phyloP scores from a whole-genome alignment of 2,113 vertebrate species.

The Tiliqua scincoides region DNA sequence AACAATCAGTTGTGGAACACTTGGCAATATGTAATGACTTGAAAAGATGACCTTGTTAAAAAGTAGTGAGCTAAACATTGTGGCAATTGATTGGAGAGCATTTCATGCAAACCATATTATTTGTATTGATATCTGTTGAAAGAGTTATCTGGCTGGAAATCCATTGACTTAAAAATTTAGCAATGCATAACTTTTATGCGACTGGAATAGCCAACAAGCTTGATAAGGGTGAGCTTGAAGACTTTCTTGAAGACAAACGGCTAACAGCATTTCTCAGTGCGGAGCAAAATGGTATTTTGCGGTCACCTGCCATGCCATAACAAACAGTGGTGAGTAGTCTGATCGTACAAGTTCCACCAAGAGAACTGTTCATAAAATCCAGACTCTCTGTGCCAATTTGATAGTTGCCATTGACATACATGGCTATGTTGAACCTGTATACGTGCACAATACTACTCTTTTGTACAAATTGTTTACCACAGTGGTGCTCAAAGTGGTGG shows the following conservation, averaged over 20 bases:
- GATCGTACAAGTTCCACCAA: background rate
- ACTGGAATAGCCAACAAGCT: background rate
- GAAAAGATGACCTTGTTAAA: background rate
- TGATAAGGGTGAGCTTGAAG: background rate
- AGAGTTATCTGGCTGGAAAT: constrained; percentile 7
- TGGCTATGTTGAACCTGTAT: background rate
- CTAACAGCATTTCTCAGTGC: background rate
- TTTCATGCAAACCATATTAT: background rate
- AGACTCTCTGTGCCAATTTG: background rate
- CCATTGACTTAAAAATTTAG: background rate
- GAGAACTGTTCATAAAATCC: background rate
- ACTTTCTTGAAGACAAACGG: background rate
- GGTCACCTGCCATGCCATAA: background rate
- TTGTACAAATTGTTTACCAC: background rate
- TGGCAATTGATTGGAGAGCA: constrained; percentile 23
- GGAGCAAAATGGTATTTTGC: background rate
- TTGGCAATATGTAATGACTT: constrained; percentile 19
- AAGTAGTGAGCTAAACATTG: constrained; percentile 10
- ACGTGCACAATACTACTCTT: background rate
- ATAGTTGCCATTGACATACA: background rate
- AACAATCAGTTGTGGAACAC: background rate
- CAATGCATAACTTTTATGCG: background rate
- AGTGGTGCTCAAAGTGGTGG: too few species aligned
- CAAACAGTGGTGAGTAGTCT: background rate
- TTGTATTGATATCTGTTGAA: background rate